These are phyloP conservation scores for Trematomus loennbergii DNA, from an alignment of 2,113 vertebrate species.

Conservation along the genomic window DNA sequence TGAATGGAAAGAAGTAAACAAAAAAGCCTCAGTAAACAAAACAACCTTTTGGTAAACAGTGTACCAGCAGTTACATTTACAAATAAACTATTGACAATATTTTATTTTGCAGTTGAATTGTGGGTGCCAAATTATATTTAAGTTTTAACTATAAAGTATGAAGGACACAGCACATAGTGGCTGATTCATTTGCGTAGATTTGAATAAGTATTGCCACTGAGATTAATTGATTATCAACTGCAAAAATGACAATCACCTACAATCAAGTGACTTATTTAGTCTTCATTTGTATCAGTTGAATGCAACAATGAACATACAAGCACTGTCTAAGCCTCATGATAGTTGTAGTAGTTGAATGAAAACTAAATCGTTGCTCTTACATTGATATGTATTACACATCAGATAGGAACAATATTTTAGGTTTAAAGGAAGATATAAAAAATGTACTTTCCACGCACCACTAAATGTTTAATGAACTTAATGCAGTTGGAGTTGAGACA, in stretches of 20 bases:
- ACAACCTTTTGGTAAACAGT: constrained; percentile 20
- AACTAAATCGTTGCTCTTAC: background rate
- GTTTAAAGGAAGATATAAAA: background rate
- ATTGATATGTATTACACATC: background rate
- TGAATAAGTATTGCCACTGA: background rate
- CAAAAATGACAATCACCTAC: too few relatives aligned
- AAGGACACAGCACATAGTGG: background rate
- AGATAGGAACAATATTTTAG: background rate
- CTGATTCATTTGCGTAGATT: too few relatives aligned
- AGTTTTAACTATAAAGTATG: background rate
- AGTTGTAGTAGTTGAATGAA: background rate
- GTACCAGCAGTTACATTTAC: background rate
- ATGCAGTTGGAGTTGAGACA: too few relatives aligned
- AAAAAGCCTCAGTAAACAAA: constrained; percentile 30
- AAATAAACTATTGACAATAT: constrained; percentile 12
- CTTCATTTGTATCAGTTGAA: background rate
- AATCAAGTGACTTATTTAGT: too few relatives aligned
- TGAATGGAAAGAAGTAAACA: constrained; percentile 42
- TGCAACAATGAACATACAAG: background rate
- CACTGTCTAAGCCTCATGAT: background rate
- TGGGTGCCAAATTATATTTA: background rate
- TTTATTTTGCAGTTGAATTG: background rate
- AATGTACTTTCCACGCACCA: background rate
- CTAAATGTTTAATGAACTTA: too few relatives aligned
- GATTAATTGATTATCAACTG: too few relatives aligned